A percentile compares a stretch with the other conserved stretches of the same genome.
Evolutionary conservation across 2,797 vertebrate genomes (phyloP).

Genomic region (Zenarchopterus dispar): DNA sequence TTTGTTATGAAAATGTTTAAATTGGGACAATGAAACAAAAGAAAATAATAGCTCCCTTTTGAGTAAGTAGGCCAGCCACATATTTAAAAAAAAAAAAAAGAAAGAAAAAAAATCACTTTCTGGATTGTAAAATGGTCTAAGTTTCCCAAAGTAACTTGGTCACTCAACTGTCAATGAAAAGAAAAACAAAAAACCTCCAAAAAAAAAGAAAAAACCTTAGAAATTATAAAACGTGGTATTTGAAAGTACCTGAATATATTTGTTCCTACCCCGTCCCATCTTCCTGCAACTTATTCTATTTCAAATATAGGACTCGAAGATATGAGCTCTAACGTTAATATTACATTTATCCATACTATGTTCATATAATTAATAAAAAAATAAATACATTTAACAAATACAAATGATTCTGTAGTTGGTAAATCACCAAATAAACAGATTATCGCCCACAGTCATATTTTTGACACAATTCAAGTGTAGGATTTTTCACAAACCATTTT

Average conservation of each 20-base stretch:
- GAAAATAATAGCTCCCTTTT: slow-evolving; percentile 57
- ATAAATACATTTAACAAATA: slow-evolving; percentile 86
- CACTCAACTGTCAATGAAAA: slow-evolving; percentile 72
- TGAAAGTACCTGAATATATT: slow-evolving; percentile 63
- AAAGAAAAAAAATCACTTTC: slow-evolving; percentile 64
- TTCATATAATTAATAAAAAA: slow-evolving; percentile 83
- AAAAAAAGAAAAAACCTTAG: slow-evolving; percentile 12
- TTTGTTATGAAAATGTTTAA: slow-evolving; percentile 27
- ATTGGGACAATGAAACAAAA: slow-evolving; percentile 16
- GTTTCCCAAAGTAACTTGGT: slow-evolving; percentile 78
- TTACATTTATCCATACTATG: slow-evolving; percentile 74
- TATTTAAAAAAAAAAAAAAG: slow-evolving; percentile 66
- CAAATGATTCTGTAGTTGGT: slow-evolving; percentile 75
- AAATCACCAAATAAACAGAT: slow-evolving; percentile 66
- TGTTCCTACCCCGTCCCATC: slow-evolving; percentile 33
- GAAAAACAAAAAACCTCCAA: slow-evolving; percentile 27
- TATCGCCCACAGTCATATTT: slow-evolving; percentile 58
- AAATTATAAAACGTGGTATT: slow-evolving; percentile 63
- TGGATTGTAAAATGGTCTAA: slow-evolving; percentile 74
- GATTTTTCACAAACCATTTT: slow-evolving; percentile 68
- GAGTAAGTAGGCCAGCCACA: slow-evolving; percentile 79
- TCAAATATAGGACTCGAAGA: slow-evolving; percentile 68
- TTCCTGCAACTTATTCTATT: slow-evolving; percentile 46
- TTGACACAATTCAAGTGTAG: slow-evolving; percentile 69
- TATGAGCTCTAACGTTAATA: slow-evolving; percentile 71